These are phyloP conservation scores for Leptarthrus brevirostris DNA, from an alignment of 2,888 invertebrate genomes.

Conservation along the genomic window DNA sequence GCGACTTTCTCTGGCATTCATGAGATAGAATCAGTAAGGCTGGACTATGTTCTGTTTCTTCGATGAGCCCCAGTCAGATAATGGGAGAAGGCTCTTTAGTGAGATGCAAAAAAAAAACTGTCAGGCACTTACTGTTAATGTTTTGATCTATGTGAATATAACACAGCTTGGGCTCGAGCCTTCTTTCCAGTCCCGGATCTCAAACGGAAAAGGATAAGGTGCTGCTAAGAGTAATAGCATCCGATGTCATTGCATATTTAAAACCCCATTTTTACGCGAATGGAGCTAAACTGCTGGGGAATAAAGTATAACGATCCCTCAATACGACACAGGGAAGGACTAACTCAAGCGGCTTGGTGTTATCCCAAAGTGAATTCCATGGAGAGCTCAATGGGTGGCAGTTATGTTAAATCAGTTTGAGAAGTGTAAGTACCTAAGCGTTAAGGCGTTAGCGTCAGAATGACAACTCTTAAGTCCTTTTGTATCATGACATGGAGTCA, in stretches of 20 bases:
- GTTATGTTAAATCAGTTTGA: constrained; percentile 37
- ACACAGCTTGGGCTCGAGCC: constrained; percentile 1
- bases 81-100: neutral
- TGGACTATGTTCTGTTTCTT: neutral
- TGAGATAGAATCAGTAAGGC: neutral
- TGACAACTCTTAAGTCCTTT: constrained; percentile 28
- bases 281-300: constrained; percentile 11
- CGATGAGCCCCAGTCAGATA: constrained; percentile 4
- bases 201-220: constrained; percentile 11
- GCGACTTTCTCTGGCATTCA: neutral
- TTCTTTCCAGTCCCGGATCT: neutral
- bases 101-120: neutral
- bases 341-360: neutral
- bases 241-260: constrained; percentile 43
- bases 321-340: neutral
- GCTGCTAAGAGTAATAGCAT: constrained; percentile 42
- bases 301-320: constrained; percentile 6
- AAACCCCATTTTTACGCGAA: constrained; percentile 26
- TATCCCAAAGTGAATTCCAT: neutral
- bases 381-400: constrained; percentile 15
- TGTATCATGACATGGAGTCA: constrained; percentile 20
- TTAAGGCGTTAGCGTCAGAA: neutral
- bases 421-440: constrained; percentile 10
- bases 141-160: constrained; percentile 33
- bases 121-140: constrained; percentile 38